phyloP scores from a whole-genome alignment of 92 coral and sea anemone genomes.

The Zoanthus sociatus region DNA sequence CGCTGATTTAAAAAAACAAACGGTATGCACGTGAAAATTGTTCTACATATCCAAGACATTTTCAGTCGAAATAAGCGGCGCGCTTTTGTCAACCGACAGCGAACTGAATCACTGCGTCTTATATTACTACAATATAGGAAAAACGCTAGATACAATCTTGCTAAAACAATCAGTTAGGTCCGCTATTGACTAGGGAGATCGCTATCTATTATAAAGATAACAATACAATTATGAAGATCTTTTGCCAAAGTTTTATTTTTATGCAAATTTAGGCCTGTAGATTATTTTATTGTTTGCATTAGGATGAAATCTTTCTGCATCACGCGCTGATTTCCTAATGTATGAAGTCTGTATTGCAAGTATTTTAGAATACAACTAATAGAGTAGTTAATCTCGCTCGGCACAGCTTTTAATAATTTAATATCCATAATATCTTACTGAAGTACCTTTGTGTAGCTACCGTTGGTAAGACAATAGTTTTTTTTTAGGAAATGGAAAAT shows the following conservation, averaged over 20 bases:
- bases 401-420: no score
- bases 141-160: neutral
- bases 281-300: neutral
- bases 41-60: neutral
- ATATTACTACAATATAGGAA: neutral
- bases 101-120: neutral
- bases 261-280: constrained; percentile 15
- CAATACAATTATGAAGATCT: neutral
- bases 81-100: neutral
- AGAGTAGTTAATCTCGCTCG: no score
- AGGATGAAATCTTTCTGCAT: neutral
- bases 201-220: neutral
- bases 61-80: neutral
- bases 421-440: no score
- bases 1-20: neutral
- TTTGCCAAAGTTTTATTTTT: constrained; percentile 1
- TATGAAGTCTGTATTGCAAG: no score
- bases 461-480: no score
- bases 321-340: neutral
- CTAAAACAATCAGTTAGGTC: constrained; percentile 14
- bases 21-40: neutral
- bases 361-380: no score
- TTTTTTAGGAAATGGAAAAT: no score
- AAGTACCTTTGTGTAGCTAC: no score
- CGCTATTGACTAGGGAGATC: neutral